Evolutionary conservation across 2,113 vertebrate species (phyloP).

Genomic region (Motacilla tschutschensis): DNA sequence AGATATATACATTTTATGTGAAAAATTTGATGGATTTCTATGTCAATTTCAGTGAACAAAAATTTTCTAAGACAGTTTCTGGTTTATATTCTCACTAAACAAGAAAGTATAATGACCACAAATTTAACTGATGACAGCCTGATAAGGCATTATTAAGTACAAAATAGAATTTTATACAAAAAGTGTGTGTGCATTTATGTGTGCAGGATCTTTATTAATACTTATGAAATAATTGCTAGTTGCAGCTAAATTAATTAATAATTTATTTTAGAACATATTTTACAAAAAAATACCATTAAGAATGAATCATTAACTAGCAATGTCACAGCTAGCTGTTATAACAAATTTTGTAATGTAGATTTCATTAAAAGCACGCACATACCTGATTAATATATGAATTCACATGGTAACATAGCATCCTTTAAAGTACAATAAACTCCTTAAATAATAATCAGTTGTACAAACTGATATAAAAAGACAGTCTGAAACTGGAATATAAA

Average conservation of each 20-base stretch:
- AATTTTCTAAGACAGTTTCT: conserved; percentile 50
- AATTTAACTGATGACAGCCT: conserved; percentile 51
- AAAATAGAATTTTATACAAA: conserved; percentile 53
- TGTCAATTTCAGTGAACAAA: neutral
- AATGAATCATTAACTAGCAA: conserved; percentile 48
- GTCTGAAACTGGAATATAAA: neutral
- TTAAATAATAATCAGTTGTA: neutral
- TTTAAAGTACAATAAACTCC: neutral
- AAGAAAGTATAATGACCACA: conserved; percentile 46
- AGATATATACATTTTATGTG: neutral
- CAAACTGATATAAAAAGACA: neutral
- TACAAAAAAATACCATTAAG: neutral
- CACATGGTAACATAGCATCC: neutral
- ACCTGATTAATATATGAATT: conserved; percentile 34
- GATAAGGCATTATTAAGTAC: conserved; percentile 29
- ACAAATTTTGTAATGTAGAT: neutral
- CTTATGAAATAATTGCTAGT: conserved; percentile 69
- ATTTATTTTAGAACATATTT: conserved; percentile 36
- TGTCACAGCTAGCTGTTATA: neutral
- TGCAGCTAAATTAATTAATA: conserved; percentile 52
- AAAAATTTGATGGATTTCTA: conserved; percentile 43
- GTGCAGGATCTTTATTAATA: conserved; percentile 50
- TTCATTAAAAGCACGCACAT: conserved; percentile 21
- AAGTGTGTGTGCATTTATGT: neutral
- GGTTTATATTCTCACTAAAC: conserved; percentile 48